Conservation (phyloP, 2,888 invertebrate species). For the Papilio protenor region DNA sequence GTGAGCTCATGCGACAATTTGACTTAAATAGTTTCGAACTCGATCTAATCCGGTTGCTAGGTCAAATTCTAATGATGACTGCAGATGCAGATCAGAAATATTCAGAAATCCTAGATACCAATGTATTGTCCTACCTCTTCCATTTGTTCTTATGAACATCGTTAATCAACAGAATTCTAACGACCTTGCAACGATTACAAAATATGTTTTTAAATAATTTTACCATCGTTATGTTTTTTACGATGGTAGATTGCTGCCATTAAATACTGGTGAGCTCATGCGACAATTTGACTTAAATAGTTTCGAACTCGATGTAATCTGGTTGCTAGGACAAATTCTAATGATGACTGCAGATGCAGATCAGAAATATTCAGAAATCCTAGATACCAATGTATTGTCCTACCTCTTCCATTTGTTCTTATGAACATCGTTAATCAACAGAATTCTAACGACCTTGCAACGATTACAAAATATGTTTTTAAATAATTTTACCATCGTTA, state of each 20-base stretch:
- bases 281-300: neutral
- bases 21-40: neutral
- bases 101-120: neutral
- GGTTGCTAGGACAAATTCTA: neutral
- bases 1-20: neutral
- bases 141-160: constrained; percentile 37
- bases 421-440: constrained; percentile 47
- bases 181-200: constrained; percentile 25
- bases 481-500: constrained; percentile 10
- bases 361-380: neutral
- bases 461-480: constrained; percentile 5
- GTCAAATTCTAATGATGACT: neutral
- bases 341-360: neutral
- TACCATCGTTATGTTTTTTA: neutral
- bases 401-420: neutral
- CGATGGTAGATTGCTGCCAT: neutral
- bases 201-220: constrained; percentile 25
- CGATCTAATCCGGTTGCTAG: neutral
- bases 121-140: neutral
- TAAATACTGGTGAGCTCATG: neutral
- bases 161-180: constrained; percentile 50
- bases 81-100: neutral
- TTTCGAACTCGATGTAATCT: neutral
- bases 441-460: constrained; percentile 47
- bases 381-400: neutral